phyloP scores from a whole-genome alignment of 2,113 vertebrate species.

The Calypte anna region DNA sequence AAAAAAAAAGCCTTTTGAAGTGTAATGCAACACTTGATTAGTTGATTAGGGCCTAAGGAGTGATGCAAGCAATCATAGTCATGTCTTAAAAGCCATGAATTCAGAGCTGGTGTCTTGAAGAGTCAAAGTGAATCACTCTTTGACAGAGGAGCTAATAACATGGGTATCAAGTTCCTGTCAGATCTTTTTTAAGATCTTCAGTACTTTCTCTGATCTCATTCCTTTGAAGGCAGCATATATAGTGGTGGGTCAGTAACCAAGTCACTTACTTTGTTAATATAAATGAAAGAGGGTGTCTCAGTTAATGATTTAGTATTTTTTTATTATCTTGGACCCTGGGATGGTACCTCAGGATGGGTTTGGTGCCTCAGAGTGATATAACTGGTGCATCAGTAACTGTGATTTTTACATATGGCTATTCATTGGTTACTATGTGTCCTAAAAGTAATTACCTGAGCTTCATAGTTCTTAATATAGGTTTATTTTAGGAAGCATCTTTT shows the following conservation, averaged over 20 bases:
- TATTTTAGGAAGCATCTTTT: neutral
- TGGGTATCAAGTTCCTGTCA: neutral
- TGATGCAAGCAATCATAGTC: neutral
- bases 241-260: neutral
- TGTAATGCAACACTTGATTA: fast-evolving
- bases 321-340: neutral
- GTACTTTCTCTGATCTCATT: neutral
- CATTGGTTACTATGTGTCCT: neutral
- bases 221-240: neutral
- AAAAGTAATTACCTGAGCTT: neutral
- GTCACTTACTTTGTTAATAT: neutral
- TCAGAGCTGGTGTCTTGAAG: neutral
- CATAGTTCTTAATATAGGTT: neutral
- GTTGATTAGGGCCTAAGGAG: neutral
- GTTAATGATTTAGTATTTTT: neutral
- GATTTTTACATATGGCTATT: neutral
- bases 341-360: neutral
- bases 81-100: neutral
- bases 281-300: neutral
- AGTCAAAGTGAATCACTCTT: neutral
- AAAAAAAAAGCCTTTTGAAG: neutral
- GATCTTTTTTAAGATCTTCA: neutral
- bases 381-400: neutral
- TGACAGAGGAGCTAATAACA: neutral
- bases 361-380: neutral